Evolutionary conservation across 2,113 vertebrate species (phyloP), one percentile per base, ranked within the genome.

Genomic region (Egretta garzetta): DNA sequence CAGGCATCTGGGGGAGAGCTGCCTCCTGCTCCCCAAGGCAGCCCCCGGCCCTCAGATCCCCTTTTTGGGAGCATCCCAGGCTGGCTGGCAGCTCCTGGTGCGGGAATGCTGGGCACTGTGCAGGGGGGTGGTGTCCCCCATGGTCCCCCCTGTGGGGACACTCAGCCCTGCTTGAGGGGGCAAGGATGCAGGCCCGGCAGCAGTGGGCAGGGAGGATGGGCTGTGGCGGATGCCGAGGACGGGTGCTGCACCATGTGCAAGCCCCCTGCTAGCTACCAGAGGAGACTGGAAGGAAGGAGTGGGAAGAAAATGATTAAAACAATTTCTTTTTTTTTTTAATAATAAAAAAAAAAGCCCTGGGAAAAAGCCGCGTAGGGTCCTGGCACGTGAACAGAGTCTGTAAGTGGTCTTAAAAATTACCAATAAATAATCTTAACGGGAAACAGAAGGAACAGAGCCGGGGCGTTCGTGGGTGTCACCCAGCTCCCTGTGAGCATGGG

Each of bases 371-470:
- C 0, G 63, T 73, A 90, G 95, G 95, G 95, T 93, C 92, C 96
- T 97, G 97, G 96, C 92, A 88, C 33, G 33, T 66, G 94, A 95
- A 95, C 95, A 96, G 96, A 92, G 92, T 37, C 79, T 94, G 84
- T 89, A 83, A 95, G 63, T 45, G 94, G 92, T 88, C 88, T 95
- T 92, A 92, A 93, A 95, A 95, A 93, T 94, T 92, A 93, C 97
- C 94, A 96, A 95, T 97, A 97, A 97, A 97, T 97, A 97, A 97
- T 93, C 88, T 95, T 97, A 97, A 97, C 80, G 32, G 94, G 92
- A 97, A 95, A 95, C 97, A 97, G 97, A 95, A 97, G 95, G 88
- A 93, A 71, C 90, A 64, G 88, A 67, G 67, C 90, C 1, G 63
- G 96, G 90, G 95, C 45, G 23, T 71, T 95, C 17, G 79, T 93